Evolutionary conservation across 2,113 vertebrate genomes (phyloP), one percentile per base, ranked within the genome.

Genomic region (Balaeniceps rex): DNA sequence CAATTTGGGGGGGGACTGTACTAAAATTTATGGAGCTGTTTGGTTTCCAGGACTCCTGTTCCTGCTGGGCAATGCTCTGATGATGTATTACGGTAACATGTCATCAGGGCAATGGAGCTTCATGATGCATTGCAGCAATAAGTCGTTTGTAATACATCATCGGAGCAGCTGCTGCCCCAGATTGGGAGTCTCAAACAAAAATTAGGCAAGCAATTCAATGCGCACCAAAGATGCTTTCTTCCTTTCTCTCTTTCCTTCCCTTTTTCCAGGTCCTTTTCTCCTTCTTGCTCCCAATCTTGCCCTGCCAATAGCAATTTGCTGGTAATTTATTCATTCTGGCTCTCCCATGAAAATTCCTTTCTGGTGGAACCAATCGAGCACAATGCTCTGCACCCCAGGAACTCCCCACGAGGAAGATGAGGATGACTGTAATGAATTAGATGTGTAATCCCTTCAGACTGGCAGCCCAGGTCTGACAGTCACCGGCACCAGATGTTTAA

Each of bases 41-140:
- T 96, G 85, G 96, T 95, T 98, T 98, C 93, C 97, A 97, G 91
- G 90, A 72, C 95, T 95, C 88, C 95, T 65, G 97, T 91, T 97
- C 96, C 97, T 97, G 97, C 96, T 83, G 94, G 96, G 97, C 94
- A 94, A 64, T 40, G 93, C 96, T 97, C 96, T 93, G 91, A 65
- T 98, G 98, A 98, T 98, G 97, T 96, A 98, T 96, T 84, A 89
- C 22, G 69, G 97, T 66, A 96, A 97, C 96, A 85, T 97, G 97
- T 98, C 97, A 97, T 97, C 97, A 88, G 95, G 19, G 94, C 87
- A 93, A 42, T 94, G 90, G 57, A 95, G 93, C 96, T 98, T 84
- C 96, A 90, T 98, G 98, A 98, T 98, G 95, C 98, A 98, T 97
- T 97, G 49, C 95, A 52, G 96, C 96, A 95, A 91, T 97, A 97